Percentiles rank a stretch among this genome's conserved stretches.
These are phyloP conservation scores for Platyrinchus mystaceus DNA, from an alignment of 2,797 vertebrate species.

Conservation along the genomic window DNA sequence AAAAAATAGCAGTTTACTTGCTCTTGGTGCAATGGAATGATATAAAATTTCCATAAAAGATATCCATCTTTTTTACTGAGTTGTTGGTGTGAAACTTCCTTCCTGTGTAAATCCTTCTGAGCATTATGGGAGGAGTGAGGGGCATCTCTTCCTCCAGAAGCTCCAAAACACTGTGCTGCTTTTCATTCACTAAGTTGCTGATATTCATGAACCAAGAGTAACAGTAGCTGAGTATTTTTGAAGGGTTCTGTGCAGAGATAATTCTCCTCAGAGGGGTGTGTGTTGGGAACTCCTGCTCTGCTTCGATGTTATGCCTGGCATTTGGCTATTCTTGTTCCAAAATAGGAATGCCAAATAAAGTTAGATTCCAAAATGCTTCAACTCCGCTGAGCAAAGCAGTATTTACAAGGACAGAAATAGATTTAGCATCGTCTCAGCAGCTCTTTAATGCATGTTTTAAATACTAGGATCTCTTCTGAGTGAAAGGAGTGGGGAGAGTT, in stretches of 20 bases:
- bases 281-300: neutral
- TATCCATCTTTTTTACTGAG: neutral
- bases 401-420: slow-evolving; percentile 35
- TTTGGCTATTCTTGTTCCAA: slow-evolving; percentile 29
- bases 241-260: neutral
- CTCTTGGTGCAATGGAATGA: neutral
- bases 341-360: slow-evolving; percentile 45
- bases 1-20: neutral
- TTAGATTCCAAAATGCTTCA: slow-evolving; percentile 1
- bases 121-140: neutral
- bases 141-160: neutral
- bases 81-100: neutral
- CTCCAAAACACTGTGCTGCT: neutral
- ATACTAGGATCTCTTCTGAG: neutral
- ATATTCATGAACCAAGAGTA: neutral
- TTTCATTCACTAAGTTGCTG: neutral
- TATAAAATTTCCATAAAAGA: neutral
- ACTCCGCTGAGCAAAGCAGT: slow-evolving; percentile 6
- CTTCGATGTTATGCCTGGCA: neutral
- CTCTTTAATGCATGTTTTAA: slow-evolving; percentile 26
- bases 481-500: neutral
- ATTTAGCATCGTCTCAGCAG: neutral
- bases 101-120: neutral
- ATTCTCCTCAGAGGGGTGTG: neutral
- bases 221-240: neutral